A percentile compares a stretch with the other conserved stretches of the same genome.
Evolutionary conservation across 2,888 invertebrate species (phyloP).

Genomic region (Idaea dimidiata): DNA sequence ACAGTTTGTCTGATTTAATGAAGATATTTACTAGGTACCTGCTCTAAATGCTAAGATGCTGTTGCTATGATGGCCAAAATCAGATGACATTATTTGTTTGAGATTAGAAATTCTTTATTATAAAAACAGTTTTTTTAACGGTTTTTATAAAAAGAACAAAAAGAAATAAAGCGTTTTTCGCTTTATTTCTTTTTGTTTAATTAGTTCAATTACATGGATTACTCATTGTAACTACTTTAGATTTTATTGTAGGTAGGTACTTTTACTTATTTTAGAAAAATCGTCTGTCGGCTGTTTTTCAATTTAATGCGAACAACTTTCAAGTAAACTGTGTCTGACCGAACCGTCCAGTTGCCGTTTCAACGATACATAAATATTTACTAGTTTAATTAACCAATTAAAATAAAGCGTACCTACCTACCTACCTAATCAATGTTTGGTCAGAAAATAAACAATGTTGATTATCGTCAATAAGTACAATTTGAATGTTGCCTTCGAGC

Average conservation of each 20-base stretch:
- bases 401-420: slow-evolving; percentile 16
- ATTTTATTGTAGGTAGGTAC: too few species aligned
- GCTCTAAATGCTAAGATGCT: neutral
- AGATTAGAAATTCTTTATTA: too few species aligned
- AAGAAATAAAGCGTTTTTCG: too few species aligned
- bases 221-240: too few species aligned
- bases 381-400: slow-evolving; percentile 17
- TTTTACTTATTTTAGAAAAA: too few species aligned
- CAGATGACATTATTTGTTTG: too few species aligned
- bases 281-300: too few species aligned
- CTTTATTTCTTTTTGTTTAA: too few species aligned
- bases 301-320: too few species aligned
- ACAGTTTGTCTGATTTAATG: neutral
- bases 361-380: neutral
- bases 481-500: slow-evolving; percentile 52
- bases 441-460: slow-evolving; percentile 40
- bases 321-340: neutral
- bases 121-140: too few species aligned
- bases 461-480: slow-evolving; percentile 55
- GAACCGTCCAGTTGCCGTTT: neutral
- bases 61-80: neutral
- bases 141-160: too few species aligned
- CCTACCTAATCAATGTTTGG: slow-evolving; percentile 20
- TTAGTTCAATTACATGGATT: too few species aligned
- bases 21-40: neutral